Percentiles rank a stretch among this genome's conserved stretches.
Evolutionary conservation across 2,888 invertebrate species (phyloP).

Genomic region (Branchipolynoe longqiensis): DNA sequence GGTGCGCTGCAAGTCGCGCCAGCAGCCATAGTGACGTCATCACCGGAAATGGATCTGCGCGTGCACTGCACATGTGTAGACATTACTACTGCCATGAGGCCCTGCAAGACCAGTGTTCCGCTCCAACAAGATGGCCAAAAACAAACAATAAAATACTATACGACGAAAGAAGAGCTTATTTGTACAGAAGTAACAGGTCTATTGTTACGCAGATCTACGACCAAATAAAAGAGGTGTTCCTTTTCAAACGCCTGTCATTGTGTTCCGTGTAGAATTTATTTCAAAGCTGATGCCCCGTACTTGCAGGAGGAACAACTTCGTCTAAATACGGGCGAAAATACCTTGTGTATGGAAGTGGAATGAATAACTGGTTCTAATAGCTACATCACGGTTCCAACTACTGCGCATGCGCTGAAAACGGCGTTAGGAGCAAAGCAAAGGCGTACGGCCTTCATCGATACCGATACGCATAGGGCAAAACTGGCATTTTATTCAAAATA

Average conservation of each 20-base stretch:
- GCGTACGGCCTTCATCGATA: no score
- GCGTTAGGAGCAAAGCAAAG: no score
- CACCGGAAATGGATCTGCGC: slow-evolving; percentile 3
- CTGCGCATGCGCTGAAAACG: no score
- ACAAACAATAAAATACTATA: no score
- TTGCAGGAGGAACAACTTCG: no score
- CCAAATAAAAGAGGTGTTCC: slow-evolving; percentile 45
- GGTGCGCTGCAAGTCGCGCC: slow-evolving; percentile 15
- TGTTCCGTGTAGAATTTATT: slow-evolving; percentile 15
- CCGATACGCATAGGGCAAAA: no score
- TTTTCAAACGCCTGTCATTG: slow-evolving; percentile 35
- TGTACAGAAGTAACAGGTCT: slow-evolving; percentile 44
- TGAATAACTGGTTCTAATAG: no score
- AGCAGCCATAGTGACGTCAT: slow-evolving; percentile 41
- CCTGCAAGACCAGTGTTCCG: background rate
- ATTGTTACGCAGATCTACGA: slow-evolving; percentile 43
- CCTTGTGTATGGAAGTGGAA: no score
- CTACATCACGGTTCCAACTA: no score
- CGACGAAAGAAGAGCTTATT: slow-evolving; percentile 25
- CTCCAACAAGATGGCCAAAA: slow-evolving; percentile 25
- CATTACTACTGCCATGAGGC: background rate
- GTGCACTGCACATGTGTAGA: slow-evolving; percentile 25
- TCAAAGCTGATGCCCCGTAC: background rate
- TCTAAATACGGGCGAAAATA: no score
- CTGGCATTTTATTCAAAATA: no score